Evolutionary conservation across 2,113 vertebrate genomes (phyloP).

Genomic region (Cavia porcellus): DNA sequence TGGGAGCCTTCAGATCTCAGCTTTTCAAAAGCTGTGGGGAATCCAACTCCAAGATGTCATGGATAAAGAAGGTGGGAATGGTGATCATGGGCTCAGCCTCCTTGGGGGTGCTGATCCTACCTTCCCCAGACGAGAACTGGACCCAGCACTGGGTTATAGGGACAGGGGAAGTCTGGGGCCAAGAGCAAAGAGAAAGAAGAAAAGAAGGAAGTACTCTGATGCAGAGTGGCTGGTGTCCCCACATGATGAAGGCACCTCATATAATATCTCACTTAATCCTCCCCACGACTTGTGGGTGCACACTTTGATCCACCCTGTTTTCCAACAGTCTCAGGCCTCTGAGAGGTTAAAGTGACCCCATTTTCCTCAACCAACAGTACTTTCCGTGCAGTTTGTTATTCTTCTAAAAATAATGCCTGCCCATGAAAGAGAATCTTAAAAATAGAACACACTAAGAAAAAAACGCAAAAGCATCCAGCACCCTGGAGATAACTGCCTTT

Average conservation of each 20-base stretch:
- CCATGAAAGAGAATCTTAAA: neutral
- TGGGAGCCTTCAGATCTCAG: constrained; percentile 36
- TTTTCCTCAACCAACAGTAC: neutral
- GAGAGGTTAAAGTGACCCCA: neutral
- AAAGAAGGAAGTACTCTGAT: neutral
- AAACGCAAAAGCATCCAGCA: neutral
- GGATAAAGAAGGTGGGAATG: neutral
- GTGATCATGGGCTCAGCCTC: neutral
- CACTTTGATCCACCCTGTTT: neutral
- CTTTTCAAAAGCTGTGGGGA: neutral
- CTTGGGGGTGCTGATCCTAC: neutral
- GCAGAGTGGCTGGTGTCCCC: neutral
- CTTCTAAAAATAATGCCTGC: neutral
- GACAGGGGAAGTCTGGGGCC: neutral
- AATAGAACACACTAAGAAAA: neutral
- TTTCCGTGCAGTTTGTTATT: neutral
- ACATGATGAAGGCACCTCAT: neutral
- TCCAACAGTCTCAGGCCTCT: neutral
- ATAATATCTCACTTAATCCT: neutral
- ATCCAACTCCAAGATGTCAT: neutral
- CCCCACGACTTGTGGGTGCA: neutral
- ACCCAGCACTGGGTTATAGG: neutral
- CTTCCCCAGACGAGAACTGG: too few relatives aligned
- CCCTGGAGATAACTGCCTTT: neutral
- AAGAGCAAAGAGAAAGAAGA: neutral